phyloP scores from a whole-genome alignment of 2,888 invertebrate genomes.

The Masnerella sp. region DNA sequence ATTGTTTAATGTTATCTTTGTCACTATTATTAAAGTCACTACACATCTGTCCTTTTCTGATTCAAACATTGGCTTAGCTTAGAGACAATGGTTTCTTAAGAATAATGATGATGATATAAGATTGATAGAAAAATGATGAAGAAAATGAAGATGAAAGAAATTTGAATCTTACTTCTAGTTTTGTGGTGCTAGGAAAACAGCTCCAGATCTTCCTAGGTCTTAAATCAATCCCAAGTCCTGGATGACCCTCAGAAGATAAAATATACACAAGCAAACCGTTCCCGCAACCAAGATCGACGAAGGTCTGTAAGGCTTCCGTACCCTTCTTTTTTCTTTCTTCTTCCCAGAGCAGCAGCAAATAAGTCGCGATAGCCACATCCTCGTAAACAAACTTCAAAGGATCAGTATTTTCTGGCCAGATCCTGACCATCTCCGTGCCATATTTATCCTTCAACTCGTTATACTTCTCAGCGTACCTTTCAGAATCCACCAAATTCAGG shows the following conservation, averaged over 20 bases:
- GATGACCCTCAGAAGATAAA: slow-evolving; percentile 89
- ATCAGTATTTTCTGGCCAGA: slow-evolving; percentile 96
- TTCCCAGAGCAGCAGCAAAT: slow-evolving; percentile 90
- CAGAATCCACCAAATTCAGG: slow-evolving; percentile 82
- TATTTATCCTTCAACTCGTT: slow-evolving; percentile 87
- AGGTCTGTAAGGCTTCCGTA: slow-evolving; percentile 79
- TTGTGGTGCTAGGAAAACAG: slow-evolving; percentile 82
- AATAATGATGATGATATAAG: no score
- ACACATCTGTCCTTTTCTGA: no score
- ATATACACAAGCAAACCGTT: slow-evolving; percentile 96
- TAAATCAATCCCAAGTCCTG: slow-evolving; percentile 90
- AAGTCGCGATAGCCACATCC: slow-evolving; percentile 95
- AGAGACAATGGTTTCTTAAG: no score
- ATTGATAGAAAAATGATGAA: no score
- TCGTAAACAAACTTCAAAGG: slow-evolving; percentile 97
- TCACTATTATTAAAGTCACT: no score
- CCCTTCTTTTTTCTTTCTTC: slow-evolving; percentile 78
- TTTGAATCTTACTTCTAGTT: slow-evolving; percentile 84
- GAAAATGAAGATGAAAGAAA: no score
- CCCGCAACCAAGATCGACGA: slow-evolving; percentile 98
- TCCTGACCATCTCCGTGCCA: slow-evolving; percentile 85
- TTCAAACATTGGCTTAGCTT: no score
- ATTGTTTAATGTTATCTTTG: no score
- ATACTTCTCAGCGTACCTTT: slow-evolving; percentile 86
- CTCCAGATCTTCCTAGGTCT: slow-evolving; percentile 93